phyloP scores from a whole-genome alignment of 2,888 invertebrate genomes.

The Aporophyla nigra region DNA sequence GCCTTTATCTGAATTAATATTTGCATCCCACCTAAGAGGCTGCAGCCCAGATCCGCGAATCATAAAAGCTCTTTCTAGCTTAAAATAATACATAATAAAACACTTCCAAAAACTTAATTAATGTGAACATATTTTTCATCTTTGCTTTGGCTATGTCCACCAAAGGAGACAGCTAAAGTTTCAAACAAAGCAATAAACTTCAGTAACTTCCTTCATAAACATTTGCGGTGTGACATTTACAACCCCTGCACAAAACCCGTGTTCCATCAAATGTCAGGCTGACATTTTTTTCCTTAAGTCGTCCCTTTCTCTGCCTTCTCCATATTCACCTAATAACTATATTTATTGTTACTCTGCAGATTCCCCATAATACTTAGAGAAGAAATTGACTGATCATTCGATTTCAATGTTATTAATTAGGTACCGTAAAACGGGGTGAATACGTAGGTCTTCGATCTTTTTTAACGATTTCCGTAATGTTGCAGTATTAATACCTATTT shows the following conservation, averaged over 20 bases:
- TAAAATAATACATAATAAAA: no score
- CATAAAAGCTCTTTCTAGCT: background rate
- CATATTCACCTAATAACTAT: background rate
- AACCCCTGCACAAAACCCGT: constrained; percentile 30
- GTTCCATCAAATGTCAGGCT: constrained; percentile 29
- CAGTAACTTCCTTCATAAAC: constrained; percentile 12
- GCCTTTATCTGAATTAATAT: background rate
- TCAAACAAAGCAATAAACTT: constrained; percentile 6
- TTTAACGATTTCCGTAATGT: no score
- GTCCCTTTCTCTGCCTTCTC: background rate
- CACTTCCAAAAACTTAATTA: background rate
- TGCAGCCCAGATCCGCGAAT: background rate
- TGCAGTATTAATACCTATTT: no score
- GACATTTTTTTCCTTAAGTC: background rate
- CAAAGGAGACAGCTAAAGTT: background rate
- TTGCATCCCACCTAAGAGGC: background rate
- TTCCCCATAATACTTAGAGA: background rate
- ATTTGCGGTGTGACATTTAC: constrained; percentile 46
- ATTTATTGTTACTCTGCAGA: background rate
- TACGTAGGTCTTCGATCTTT: no score
- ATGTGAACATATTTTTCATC: background rate
- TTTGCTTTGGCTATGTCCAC: background rate
- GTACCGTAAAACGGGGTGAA: no score
- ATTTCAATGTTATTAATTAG: background rate
- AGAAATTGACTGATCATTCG: background rate